These are phyloP conservation scores for Conus betulinus DNA, from an alignment of 1,140 invertebrate species.

Conservation along the genomic window DNA sequence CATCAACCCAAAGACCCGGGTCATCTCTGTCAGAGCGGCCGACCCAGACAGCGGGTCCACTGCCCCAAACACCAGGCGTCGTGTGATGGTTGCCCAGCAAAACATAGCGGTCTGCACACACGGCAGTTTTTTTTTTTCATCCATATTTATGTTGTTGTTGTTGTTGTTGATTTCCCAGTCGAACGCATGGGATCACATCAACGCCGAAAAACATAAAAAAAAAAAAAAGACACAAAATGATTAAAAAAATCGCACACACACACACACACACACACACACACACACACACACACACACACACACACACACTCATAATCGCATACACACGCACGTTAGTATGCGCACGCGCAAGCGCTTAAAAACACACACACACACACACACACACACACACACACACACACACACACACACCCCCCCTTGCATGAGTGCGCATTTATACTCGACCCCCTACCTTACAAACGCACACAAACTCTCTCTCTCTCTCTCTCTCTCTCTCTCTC, in stretches of 20 bases:
- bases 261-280: not conserved
- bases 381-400: not conserved
- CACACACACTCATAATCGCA: not conserved
- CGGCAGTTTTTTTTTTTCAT: too few species aligned
- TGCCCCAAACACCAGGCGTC: constrained; percentile 80
- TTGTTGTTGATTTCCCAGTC: too few species aligned
- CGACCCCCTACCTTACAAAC: too few species aligned
- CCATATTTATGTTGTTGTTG: too few species aligned
- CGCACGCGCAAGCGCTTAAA: not conserved
- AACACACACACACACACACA: not conserved
- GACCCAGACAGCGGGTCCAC: constrained; percentile 79
- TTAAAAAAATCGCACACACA: too few species aligned
- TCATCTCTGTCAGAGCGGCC: constrained; percentile 78
- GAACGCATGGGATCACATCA: not conserved
- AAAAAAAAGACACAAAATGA: too few species aligned
- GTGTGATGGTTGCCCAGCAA: constrained; percentile 80
- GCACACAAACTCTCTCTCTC: too few species aligned
- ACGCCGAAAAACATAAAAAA: not conserved
- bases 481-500: too few species aligned
- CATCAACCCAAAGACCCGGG: constrained; percentile 72
- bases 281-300: not conserved
- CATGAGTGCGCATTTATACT: too few species aligned
- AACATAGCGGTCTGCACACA: constrained; percentile 77
- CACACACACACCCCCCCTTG: too few species aligned
- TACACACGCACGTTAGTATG: not conserved